Percentiles rank a stretch among this genome's conserved stretches.
phyloP scores from a whole-genome alignment of 1,140 invertebrate species.

The Pectinophora gossypiella region DNA sequence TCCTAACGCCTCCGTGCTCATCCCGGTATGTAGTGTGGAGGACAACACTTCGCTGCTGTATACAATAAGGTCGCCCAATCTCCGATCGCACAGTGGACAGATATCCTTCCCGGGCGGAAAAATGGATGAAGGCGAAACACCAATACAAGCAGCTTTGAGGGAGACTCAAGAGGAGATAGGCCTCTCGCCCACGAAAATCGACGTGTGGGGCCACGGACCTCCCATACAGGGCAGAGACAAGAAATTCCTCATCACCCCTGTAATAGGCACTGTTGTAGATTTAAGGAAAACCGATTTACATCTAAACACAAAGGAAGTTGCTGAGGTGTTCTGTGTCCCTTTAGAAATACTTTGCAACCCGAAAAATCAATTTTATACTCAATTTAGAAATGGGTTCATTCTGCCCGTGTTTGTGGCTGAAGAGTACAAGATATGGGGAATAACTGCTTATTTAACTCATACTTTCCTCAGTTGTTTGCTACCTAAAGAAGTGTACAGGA shows the following conservation, averaged over 20 bases:
- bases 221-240: constrained; percentile 71
- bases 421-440: constrained; percentile 64
- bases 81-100: constrained; percentile 86
- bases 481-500: constrained; percentile 50
- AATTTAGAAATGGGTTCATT: constrained; percentile 50
- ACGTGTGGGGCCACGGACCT: constrained; percentile 83
- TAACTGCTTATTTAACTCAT: constrained; percentile 66
- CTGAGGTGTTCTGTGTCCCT: constrained; percentile 84
- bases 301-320: constrained; percentile 85
- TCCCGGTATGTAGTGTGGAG: constrained; percentile 85
- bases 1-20: constrained; percentile 74
- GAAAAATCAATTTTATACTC: constrained; percentile 65
- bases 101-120: constrained; percentile 94
- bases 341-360: constrained; percentile 82
- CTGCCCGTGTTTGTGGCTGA: constrained; percentile 57
- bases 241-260: constrained; percentile 81
- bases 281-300: constrained; percentile 73
- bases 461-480: constrained; percentile 50
- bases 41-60: constrained; percentile 86
- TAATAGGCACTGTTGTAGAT: constrained; percentile 82
- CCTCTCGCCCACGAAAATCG: constrained; percentile 78
- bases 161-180: constrained; percentile 93
- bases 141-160: constrained; percentile 85
- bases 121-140: constrained; percentile 79
- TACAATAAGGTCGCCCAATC: constrained; percentile 84